Evolutionary conservation across 2,113 vertebrate genomes (phyloP).

Genomic region (Xiphophorus hellerii): DNA sequence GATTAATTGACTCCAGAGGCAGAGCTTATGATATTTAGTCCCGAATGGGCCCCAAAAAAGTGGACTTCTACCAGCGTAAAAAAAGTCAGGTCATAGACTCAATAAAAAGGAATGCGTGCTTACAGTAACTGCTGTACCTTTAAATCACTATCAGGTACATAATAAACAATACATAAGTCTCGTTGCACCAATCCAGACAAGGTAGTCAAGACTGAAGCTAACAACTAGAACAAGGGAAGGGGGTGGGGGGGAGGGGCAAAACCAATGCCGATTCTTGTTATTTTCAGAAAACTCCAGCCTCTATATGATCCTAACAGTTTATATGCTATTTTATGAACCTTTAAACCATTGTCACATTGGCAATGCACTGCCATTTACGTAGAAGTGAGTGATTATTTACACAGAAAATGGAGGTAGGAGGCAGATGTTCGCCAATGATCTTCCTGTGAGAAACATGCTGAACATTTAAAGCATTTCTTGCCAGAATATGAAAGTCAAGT

Average conservation of each 20-base stretch:
- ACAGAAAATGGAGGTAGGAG: neutral
- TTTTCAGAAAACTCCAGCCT: neutral
- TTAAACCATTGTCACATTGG: neutral
- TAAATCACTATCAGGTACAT: neutral
- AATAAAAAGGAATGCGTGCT: neutral
- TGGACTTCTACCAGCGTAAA: neutral
- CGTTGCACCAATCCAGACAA: neutral
- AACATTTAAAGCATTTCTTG: neutral
- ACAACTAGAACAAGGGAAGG: neutral
- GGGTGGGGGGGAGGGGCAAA: too few species aligned
- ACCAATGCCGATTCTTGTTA: neutral
- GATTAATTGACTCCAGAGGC: neutral
- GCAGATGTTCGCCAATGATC: neutral
- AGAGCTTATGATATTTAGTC: too few species aligned
- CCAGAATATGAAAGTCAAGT: neutral
- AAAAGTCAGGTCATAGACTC: too few species aligned
- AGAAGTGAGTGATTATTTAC: neutral
- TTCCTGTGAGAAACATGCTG: neutral
- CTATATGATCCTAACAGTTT: neutral
- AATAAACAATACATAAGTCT: neutral
- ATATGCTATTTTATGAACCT: neutral
- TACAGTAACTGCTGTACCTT: neutral
- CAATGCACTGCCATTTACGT: neutral
- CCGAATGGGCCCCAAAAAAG: neutral
- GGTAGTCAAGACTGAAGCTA: neutral